A percentile compares a stretch with the other conserved stretches of the same genome.
These are phyloP conservation scores for Acropora yongei DNA, from an alignment of 64 coral and sea anemone species.

Conservation along the genomic window DNA sequence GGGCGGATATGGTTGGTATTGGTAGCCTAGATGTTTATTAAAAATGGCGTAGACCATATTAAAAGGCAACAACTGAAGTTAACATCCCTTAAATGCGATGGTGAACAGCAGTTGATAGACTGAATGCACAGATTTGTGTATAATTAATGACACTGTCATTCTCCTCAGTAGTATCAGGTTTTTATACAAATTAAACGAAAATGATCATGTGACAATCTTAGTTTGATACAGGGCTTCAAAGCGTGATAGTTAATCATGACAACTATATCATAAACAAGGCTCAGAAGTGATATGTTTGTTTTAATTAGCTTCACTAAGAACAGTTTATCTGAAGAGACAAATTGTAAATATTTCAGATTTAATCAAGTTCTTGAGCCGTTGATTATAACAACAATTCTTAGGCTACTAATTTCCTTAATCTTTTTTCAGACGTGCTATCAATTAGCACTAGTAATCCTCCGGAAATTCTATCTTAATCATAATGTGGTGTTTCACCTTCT, in stretches of 20 bases:
- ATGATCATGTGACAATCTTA: background rate
- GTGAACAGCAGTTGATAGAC: no score
- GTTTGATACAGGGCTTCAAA: background rate
- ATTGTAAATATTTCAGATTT: background rate
- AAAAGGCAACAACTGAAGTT: background rate
- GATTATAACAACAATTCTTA: background rate
- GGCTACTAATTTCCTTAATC: no score
- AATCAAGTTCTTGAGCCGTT: background rate
- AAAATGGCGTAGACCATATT: background rate
- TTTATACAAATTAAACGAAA: background rate
- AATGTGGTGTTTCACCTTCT: no score
- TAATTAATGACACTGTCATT: no score
- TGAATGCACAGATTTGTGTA: no score
- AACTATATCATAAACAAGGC: background rate
- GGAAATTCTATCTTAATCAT: no score
- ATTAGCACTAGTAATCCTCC: no score
- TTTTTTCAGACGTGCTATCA: no score
- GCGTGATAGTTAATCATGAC: background rate
- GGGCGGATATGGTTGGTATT: conserved; percentile 2
- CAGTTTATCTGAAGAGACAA: background rate
- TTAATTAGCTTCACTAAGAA: background rate
- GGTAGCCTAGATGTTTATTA: background rate
- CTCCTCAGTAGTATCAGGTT: no score
- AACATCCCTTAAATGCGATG: no score
- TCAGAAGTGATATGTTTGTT: background rate